Conservation (phyloP, 2,797 vertebrate species). For the Halcyon leucocephala region DNA sequence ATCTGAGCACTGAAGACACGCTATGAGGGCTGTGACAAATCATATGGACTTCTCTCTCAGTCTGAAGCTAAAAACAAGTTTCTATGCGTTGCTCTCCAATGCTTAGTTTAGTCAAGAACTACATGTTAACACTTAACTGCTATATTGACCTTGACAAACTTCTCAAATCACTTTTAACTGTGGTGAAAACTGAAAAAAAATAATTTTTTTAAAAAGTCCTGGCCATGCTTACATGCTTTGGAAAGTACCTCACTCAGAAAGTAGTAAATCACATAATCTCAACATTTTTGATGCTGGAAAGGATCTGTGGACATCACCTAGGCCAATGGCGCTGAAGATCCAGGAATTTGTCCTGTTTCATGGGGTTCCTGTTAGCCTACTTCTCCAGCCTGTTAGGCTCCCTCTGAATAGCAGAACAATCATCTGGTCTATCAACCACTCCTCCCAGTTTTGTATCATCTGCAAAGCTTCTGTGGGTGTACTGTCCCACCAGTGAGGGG, state of each 20-base stretch:
- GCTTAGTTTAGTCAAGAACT: background rate
- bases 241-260: background rate
- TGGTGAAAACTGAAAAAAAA: background rate
- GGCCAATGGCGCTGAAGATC: background rate
- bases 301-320: background rate
- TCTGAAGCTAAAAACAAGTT: background rate
- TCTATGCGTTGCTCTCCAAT: background rate
- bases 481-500: accelerated
- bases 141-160: background rate
- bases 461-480: background rate
- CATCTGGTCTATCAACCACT: background rate
- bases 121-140: background rate
- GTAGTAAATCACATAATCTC: background rate
- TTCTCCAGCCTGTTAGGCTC: background rate
- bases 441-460: background rate
- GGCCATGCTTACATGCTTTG: accelerated
- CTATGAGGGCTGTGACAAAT: background rate
- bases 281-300: background rate
- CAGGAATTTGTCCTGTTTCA: background rate
- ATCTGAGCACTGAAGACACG: background rate
- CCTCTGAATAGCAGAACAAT: background rate
- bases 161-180: background rate
- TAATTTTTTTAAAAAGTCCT: background rate
- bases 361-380: background rate
- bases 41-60: background rate